Evolutionary conservation across 2,113 vertebrate genomes (phyloP).

Genomic region (Raphicerus campestris): DNA sequence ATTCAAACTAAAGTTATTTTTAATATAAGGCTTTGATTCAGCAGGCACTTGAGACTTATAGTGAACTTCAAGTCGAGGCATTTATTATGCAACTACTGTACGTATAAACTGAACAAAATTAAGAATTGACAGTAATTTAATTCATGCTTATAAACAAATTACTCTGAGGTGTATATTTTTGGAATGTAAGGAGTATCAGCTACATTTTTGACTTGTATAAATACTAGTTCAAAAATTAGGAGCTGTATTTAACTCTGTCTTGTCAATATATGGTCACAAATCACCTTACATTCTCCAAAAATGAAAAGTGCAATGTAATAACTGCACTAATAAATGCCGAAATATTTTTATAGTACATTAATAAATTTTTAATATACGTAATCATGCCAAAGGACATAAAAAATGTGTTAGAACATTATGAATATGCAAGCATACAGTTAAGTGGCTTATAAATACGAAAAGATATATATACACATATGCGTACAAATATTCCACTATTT

Average conservation of each 20-base stretch:
- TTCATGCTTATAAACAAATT: constrained; percentile 29
- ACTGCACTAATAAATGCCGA: not conserved
- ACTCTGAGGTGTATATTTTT: not conserved
- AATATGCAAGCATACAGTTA: not conserved
- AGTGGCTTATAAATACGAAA: not conserved
- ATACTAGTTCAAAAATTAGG: constrained; percentile 22
- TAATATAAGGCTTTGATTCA: not conserved
- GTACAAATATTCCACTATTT: not conserved
- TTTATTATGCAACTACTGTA: not conserved
- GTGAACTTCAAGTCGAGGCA: not conserved
- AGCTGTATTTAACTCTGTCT: constrained; percentile 11
- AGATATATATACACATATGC: not conserved
- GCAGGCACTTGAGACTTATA: not conserved
- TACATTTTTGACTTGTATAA: not conserved
- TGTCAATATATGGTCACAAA: not conserved
- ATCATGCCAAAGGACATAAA: not conserved
- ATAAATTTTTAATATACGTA: not conserved
- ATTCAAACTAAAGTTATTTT: constrained; percentile 32
- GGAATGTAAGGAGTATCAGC: not conserved
- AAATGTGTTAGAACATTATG: constrained; percentile 8
- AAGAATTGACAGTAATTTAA: not conserved
- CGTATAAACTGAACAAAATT: not conserved
- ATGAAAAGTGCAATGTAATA: not conserved
- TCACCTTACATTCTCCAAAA: constrained; percentile 36
- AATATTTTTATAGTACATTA: not conserved